phyloP scores from a whole-genome alignment of 2,888 invertebrate species.

The Nebria brevicollis region DNA sequence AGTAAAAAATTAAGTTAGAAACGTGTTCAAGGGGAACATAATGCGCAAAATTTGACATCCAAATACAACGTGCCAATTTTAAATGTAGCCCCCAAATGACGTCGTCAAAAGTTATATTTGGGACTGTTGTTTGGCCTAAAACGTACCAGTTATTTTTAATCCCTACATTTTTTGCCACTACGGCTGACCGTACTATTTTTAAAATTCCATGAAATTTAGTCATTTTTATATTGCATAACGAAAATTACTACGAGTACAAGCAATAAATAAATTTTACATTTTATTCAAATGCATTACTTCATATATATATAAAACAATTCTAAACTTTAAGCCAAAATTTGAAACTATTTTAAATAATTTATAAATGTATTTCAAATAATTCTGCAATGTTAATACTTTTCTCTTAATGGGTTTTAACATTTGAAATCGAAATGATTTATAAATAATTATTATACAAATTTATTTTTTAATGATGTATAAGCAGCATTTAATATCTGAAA shows the following conservation, averaged over 20 bases:
- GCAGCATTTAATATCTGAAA: too few species aligned
- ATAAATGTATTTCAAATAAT: too few species aligned
- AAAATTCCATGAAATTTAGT: slow-evolving; percentile 9
- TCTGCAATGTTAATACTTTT: too few species aligned
- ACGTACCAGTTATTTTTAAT: slow-evolving; percentile 40
- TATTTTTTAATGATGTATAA: too few species aligned
- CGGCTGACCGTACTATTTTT: slow-evolving; percentile 32
- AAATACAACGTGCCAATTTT: slow-evolving; percentile 45
- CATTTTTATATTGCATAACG: slow-evolving; percentile 5
- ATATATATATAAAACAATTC: too few species aligned
- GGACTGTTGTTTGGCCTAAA: slow-evolving; percentile 43
- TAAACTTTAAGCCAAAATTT: too few species aligned
- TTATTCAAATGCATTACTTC: too few species aligned
- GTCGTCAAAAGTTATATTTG: slow-evolving; percentile 42
- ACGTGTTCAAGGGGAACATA: slow-evolving; percentile 39
- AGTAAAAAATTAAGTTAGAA: slow-evolving; percentile 16
- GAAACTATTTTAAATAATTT: too few species aligned
- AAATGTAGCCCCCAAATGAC: slow-evolving; percentile 38
- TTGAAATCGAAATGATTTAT: too few species aligned
- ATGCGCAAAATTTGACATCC: slow-evolving; percentile 42
- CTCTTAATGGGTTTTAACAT: too few species aligned
- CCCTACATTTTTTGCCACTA: slow-evolving; percentile 35
- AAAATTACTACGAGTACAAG: background rate
- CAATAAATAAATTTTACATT: too few species aligned
- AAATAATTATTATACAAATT: too few species aligned